phyloP scores from a whole-genome alignment of 2,113 vertebrate species.

The Balaeniceps rex region DNA sequence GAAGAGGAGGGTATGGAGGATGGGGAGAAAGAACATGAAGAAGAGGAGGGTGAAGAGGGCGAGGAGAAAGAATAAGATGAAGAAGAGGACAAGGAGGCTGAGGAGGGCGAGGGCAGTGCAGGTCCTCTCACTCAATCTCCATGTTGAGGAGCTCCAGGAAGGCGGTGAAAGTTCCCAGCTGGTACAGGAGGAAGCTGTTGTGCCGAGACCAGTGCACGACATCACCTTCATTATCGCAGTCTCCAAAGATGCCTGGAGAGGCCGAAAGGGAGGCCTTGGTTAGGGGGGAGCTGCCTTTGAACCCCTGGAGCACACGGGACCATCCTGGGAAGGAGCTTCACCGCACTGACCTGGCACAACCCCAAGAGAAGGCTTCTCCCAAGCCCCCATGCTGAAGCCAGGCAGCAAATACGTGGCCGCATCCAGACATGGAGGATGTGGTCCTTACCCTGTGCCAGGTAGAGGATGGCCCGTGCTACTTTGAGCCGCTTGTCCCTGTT shows the following conservation, averaged over 20 bases:
- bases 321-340: not conserved
- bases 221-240: slow-evolving; percentile 86
- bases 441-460: slow-evolving; percentile 90
- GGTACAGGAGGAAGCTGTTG: slow-evolving; percentile 93
- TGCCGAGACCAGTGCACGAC: slow-evolving; percentile 90
- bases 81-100: not conserved
- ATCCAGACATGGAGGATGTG: fast-evolving
- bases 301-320: not conserved
- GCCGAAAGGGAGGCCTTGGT: not conserved
- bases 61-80: not conserved
- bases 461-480: slow-evolving; percentile 89
- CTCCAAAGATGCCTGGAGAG: slow-evolving; percentile 84
- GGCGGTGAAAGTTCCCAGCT: slow-evolving; percentile 92
- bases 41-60: not conserved
- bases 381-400: fast-evolving
- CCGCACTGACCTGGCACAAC: not conserved
- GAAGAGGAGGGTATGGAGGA: not conserved
- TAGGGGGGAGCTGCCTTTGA: not conserved
- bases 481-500: slow-evolving; percentile 86
- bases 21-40: not conserved
- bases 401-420: fast-evolving
- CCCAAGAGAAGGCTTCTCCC: not conserved
- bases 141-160: slow-evolving; percentile 96
- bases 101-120: not conserved
- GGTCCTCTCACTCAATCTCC: slow-evolving; percentile 88